Evolutionary conservation across 2,113 vertebrate species (phyloP).

Genomic region (Malurus melanocephalus): DNA sequence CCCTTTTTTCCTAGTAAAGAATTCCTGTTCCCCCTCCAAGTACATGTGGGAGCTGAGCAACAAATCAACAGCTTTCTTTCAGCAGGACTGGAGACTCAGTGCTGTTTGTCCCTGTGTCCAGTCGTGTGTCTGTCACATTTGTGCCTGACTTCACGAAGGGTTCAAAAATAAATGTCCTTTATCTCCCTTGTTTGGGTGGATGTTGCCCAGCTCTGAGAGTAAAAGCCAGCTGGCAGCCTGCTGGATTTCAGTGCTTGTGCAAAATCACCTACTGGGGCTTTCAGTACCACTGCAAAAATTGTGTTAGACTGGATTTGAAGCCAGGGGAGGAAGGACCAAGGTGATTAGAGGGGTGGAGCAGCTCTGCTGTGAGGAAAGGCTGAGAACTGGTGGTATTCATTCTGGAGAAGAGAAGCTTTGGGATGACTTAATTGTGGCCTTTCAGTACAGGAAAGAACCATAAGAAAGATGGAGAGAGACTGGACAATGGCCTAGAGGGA

Average conservation of each 20-base stretch:
- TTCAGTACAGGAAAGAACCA: neutral
- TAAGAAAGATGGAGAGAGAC: neutral
- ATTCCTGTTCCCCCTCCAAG: neutral
- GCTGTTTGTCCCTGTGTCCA: neutral
- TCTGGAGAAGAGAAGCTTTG: neutral
- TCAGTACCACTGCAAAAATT: neutral
- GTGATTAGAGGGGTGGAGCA: neutral
- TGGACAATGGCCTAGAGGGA: neutral
- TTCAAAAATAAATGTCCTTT: neutral
- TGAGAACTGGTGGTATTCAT: neutral
- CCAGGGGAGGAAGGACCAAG: neutral
- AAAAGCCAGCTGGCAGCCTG: neutral
- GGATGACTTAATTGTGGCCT: neutral
- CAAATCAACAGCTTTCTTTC: neutral
- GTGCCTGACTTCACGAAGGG: neutral
- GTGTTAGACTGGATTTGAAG: neutral
- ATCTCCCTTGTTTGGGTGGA: neutral
- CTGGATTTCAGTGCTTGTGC: neutral
- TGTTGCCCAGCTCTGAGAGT: neutral
- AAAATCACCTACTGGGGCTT: accelerated
- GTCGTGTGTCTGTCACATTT: neutral
- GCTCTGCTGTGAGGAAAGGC: neutral
- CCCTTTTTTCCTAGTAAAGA: neutral
- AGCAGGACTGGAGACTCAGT: neutral
- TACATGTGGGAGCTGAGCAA: neutral